Evolutionary conservation across 2,113 vertebrate genomes (phyloP).

Genomic region (Engystomops pustulosus): DNA sequence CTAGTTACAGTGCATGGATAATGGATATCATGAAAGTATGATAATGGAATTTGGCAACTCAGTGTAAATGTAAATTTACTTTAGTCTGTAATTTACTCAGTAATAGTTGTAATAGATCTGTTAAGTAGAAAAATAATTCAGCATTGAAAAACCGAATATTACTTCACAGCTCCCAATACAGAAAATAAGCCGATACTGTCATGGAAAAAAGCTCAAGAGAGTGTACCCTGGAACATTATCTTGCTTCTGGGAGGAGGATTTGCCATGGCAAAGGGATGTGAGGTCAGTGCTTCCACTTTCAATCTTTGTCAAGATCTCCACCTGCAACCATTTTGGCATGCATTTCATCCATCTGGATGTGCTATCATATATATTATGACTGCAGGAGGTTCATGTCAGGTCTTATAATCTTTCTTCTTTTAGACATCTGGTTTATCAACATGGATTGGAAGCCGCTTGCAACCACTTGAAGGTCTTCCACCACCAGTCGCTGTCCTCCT

Average conservation of each 20-base stretch:
- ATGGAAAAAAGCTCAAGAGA: constrained; percentile 91
- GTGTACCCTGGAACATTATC: constrained; percentile 94
- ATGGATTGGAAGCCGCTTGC: constrained; percentile 90
- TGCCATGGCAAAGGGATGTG: constrained; percentile 97
- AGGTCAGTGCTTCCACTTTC: constrained; percentile 77
- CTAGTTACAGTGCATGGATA: not conserved
- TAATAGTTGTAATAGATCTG: not conserved
- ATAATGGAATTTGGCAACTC: too few relatives aligned
- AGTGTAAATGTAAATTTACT: too few relatives aligned
- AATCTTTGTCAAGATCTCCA: not conserved
- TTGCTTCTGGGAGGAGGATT: constrained; percentile 94
- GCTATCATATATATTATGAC: not conserved
- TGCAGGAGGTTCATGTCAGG: not conserved
- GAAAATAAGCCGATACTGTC: constrained; percentile 86
- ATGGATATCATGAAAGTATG: too few relatives aligned
- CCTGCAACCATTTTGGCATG: not conserved
- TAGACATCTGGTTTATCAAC: constrained; percentile 92
- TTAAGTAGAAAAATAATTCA: not conserved
- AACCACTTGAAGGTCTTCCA: constrained; percentile 85
- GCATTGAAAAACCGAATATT: not conserved
- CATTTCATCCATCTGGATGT: not conserved
- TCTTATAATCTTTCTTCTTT: not conserved
- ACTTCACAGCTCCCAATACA: constrained; percentile 80
- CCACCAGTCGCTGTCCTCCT: constrained; percentile 84
- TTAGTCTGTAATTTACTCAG: not conserved